phyloP scores from a whole-genome alignment of 2,888 invertebrate genomes.

The Germaria angustata region DNA sequence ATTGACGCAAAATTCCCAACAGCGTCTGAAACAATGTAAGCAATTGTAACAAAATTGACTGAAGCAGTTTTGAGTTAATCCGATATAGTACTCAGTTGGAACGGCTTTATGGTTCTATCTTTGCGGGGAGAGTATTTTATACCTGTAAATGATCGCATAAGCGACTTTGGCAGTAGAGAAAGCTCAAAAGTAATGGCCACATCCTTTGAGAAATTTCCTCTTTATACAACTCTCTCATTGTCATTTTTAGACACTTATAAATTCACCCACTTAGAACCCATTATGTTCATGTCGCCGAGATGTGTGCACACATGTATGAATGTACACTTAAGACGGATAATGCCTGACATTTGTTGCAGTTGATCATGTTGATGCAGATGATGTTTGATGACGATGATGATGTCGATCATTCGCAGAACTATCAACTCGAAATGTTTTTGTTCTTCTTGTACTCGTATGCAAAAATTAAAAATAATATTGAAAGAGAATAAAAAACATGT shows the following conservation, averaged over 20 bases:
- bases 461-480: conserved; percentile 47
- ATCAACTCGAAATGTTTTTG: conserved; percentile 56
- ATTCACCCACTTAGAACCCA: background rate
- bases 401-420: conserved; percentile 64
- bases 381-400: conserved; percentile 61
- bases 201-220: too few species aligned
- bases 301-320: conserved; percentile 26
- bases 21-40: too few species aligned
- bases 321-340: conserved; percentile 46
- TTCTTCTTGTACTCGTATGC: conserved; percentile 47
- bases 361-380: conserved; percentile 60
- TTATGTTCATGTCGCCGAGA: background rate
- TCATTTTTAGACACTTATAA: background rate
- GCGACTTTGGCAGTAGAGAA: too few species aligned
- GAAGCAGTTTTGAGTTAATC: too few species aligned
- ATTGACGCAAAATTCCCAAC: too few species aligned
- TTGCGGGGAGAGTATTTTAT: too few species aligned
- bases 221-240: too few species aligned
- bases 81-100: too few species aligned
- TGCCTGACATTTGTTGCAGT: conserved; percentile 66
- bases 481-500: conserved; percentile 39
- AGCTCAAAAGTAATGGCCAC: too few species aligned
- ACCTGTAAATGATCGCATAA: too few species aligned
- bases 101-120: too few species aligned
- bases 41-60: too few species aligned